A percentile compares a stretch with the other conserved stretches of the same genome.
phyloP scores from a whole-genome alignment of 1,140 invertebrate species.

The Drosophila sp. region DNA sequence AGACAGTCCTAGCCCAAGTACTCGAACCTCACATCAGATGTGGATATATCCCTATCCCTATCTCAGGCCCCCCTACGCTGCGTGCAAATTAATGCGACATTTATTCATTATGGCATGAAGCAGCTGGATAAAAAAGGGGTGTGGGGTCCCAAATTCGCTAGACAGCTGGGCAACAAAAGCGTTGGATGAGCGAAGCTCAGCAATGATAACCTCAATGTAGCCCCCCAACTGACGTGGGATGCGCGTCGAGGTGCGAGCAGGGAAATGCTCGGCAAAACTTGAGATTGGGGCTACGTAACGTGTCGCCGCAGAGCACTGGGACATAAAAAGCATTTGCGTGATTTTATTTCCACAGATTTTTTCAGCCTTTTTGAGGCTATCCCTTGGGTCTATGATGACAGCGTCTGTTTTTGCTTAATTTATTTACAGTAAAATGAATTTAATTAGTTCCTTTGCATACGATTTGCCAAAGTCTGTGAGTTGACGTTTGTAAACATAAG shows the following conservation, averaged over 20 bases:
- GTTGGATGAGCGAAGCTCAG: constrained; percentile 25
- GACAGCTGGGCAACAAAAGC: constrained; percentile 53
- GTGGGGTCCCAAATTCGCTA: constrained; percentile 36
- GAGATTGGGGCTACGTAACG: constrained; percentile 19
- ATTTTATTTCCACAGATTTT: constrained; percentile 68
- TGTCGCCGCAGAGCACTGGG: constrained; percentile 47
- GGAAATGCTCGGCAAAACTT: not conserved
- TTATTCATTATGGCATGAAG: constrained; percentile 73
- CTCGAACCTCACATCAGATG: not conserved
- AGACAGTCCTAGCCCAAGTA: too few relatives aligned
- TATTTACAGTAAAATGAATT: constrained; percentile 73
- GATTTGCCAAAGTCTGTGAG: constrained; percentile 50
- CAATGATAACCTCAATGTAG: constrained; percentile 63
- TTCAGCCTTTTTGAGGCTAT: constrained; percentile 13
- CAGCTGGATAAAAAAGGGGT: constrained; percentile 14
- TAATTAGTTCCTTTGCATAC: constrained; percentile 64
- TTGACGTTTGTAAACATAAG: not conserved
- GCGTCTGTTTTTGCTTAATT: constrained; percentile 52
- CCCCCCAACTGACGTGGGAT: constrained; percentile 19
- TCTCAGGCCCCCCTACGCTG: constrained; percentile 32
- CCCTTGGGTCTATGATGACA: not conserved
- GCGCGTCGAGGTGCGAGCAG: not conserved
- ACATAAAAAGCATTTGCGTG: constrained; percentile 75
- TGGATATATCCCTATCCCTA: not conserved
- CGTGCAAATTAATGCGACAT: constrained; percentile 79